phyloP scores from a whole-genome alignment of 2,113 vertebrate species.

The Ceratotherium simum region DNA sequence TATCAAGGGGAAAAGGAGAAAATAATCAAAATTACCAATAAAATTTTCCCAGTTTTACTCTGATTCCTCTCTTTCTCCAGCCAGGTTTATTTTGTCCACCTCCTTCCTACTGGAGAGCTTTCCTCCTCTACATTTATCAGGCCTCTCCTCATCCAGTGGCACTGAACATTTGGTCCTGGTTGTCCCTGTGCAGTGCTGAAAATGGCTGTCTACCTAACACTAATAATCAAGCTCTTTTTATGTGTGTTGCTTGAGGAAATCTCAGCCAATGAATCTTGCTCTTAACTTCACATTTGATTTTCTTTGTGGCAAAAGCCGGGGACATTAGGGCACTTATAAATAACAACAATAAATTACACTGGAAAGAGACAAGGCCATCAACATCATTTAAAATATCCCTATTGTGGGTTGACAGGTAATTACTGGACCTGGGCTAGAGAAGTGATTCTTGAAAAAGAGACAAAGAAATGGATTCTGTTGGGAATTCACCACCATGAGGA shows the following conservation, averaged over 20 bases:
- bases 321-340: not conserved
- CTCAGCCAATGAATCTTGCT: not conserved
- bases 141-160: too few species aligned
- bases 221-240: not conserved
- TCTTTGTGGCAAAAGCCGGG: slow-evolving; percentile 4
- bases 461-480: not conserved
- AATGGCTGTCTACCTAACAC: not conserved
- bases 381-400: slow-evolving; percentile 6
- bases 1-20: not conserved
- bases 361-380: not conserved
- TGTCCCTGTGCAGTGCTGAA: not conserved
- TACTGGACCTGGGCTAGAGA: not conserved
- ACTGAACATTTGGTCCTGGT: not conserved
- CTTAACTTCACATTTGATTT: slow-evolving; percentile 30
- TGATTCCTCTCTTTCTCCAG: not conserved
- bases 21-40: not conserved
- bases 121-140: not conserved
- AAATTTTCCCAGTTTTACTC: not conserved
- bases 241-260: not conserved
- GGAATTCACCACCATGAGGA: not conserved
- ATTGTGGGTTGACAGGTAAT: not conserved
- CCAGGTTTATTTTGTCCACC: not conserved
- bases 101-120: not conserved
- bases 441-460: not conserved
- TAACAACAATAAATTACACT: slow-evolving; percentile 38